phyloP scores from a whole-genome alignment of 2,797 vertebrate species.

The Gymnopithys bicolor region DNA sequence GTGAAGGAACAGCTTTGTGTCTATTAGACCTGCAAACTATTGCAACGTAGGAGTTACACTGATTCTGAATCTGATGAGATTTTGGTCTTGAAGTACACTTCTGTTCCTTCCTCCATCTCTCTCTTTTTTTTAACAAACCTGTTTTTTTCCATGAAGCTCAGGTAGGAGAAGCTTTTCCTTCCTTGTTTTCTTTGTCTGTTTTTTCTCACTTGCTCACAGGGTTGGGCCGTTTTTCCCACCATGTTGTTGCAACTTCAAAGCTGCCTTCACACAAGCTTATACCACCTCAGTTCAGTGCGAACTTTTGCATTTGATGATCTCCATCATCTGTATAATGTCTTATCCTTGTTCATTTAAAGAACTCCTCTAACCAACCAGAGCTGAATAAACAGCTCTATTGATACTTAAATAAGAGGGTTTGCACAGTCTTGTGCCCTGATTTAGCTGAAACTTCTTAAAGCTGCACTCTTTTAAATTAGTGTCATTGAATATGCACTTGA shows the following conservation, averaged over 20 bases:
- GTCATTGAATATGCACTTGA: rapidly evolving
- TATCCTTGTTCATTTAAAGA: background rate
- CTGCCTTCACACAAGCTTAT: background rate
- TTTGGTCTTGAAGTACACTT: background rate
- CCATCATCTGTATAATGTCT: background rate
- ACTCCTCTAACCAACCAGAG: background rate
- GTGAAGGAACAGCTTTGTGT: background rate
- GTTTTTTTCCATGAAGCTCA: background rate
- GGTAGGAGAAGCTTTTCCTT: background rate
- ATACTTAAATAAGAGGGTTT: background rate
- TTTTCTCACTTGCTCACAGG: constrained; percentile 18
- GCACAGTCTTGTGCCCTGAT: background rate
- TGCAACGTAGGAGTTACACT: background rate
- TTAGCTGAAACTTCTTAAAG: background rate
- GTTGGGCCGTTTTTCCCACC: constrained; percentile 10
- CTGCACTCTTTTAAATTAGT: background rate
- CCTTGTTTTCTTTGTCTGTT: constrained; percentile 6
- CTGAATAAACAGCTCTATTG: background rate
- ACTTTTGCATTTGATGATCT: background rate
- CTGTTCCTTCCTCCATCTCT: background rate
- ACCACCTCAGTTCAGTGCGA: background rate
- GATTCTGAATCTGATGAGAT: background rate
- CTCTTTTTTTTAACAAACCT: background rate
- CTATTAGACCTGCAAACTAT: constrained; percentile 2
- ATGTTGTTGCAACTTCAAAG: background rate